Base-by-base conservation (phyloP, 2,797 vertebrate species). In the Neosilurus mollespiculum region DNA sequence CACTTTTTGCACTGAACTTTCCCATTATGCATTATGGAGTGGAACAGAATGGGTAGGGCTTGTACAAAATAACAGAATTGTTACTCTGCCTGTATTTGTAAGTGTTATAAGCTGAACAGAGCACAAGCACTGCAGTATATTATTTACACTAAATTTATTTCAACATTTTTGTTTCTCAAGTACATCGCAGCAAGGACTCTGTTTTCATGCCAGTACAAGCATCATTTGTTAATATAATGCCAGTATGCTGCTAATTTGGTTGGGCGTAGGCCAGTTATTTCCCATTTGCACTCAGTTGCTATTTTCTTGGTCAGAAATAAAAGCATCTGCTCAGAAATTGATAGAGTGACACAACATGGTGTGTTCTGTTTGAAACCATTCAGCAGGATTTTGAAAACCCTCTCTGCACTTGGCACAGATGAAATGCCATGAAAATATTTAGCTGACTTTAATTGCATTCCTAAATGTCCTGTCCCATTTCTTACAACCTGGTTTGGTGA, bases 241-340 rank as follows among this genome's bases (percentile, higher is more conserved):
- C 82, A 62, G 67, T 81, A 75, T 61, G n/a, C 81, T 85, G 77
- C 59, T 78, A 78, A 78, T 78, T 78, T 26, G n/a, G 22, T 51
- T 78, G 76, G 76, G 76, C 4, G 3, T 78, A 78, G 37, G 59
- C 76, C 76, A 78, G 76, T 51, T 77, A 43, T 61, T 77, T 77
- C 59, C 56, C 76, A 64, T 78, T 78, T 51, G 59, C 76, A 6
- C 76, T 43, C 59, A 64, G 76, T 64, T 78, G 76, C 76, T 64
- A 51, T 78, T 78, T 78, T 64, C 76, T 78, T 64, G 59, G 22
- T 78, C 59, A 78, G 59, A 51, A 78, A 64, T 18, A 53, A 64
- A 78, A 64, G 76, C 59, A 64, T 78, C 76, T 78, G 76, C n/a
- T 66, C 62, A 14, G 26, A 54, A 56, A 56, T 56, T 30, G 9